phyloP scores from a whole-genome alignment of 1,140 invertebrate species.

The Eurytemora carolleeae region DNA sequence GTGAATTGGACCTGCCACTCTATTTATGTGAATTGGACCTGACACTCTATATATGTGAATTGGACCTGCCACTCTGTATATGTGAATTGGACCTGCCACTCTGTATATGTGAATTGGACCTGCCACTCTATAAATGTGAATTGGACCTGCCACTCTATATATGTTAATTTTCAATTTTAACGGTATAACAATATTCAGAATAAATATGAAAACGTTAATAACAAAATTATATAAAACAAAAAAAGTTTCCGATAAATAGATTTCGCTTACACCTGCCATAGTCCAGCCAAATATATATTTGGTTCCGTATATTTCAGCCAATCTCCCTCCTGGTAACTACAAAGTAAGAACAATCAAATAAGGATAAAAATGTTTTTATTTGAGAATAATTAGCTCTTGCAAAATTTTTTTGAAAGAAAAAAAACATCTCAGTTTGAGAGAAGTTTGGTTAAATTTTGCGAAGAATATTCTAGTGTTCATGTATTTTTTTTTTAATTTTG shows the following conservation, averaged over 20 bases:
- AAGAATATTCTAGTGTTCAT: neutral
- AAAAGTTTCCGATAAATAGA: too few species aligned
- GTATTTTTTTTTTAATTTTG: neutral
- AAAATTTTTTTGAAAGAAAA: too few species aligned
- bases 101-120: neutral
- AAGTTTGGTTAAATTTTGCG: too few species aligned
- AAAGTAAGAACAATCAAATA: too few species aligned
- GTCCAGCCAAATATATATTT: neutral
- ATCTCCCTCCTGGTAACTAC: neutral
- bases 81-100: neutral
- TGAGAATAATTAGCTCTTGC: too few species aligned
- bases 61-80: neutral
- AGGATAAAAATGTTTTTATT: neutral
- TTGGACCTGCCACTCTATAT: neutral
- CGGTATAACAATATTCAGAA: too few species aligned
- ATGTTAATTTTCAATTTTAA: too few species aligned
- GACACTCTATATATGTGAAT: neutral
- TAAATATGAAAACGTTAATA: neutral
- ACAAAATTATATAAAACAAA: neutral
- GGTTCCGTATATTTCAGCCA: neutral
- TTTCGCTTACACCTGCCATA: too few species aligned
- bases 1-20: neutral
- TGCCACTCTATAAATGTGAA: neutral
- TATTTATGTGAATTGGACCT: neutral
- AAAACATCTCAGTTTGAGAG: neutral